A percentile compares a stretch with the other conserved stretches of the same genome.
These are phyloP conservation scores for Cossypha dichroa DNA, from an alignment of 2,797 vertebrate genomes.

Conservation along the genomic window DNA sequence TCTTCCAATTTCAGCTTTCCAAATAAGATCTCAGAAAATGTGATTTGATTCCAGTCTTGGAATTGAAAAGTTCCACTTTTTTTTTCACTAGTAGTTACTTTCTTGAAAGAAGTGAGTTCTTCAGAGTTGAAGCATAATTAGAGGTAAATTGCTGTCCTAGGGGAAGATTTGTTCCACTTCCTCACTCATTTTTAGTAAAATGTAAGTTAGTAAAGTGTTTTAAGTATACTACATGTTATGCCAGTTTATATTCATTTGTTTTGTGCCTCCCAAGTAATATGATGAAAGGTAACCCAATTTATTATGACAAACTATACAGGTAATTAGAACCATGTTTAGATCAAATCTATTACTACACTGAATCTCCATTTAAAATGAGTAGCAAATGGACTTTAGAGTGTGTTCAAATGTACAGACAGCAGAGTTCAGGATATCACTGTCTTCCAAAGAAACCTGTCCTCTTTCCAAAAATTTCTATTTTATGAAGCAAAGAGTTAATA, in stretches of 20 bases:
- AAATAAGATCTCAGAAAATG: not conserved
- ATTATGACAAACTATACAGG: not conserved
- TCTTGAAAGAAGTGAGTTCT: not conserved
- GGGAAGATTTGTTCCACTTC: not conserved
- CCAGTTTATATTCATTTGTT: slow-evolving; percentile 10
- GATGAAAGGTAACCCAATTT: slow-evolving; percentile 21
- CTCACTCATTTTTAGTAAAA: not conserved
- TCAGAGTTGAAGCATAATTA: not conserved
- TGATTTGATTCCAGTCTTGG: not conserved
- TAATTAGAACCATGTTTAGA: slow-evolving; percentile 39
- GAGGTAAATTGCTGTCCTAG: not conserved
- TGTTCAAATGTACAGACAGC: not conserved
- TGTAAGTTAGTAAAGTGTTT: not conserved
- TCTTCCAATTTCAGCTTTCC: not conserved
- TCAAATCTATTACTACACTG: not conserved
- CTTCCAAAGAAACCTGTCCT: not conserved
- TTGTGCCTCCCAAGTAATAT: not conserved
- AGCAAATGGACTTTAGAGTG: not conserved
- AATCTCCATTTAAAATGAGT: slow-evolving; percentile 1
- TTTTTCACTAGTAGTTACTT: not conserved
- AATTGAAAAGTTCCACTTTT: not conserved
- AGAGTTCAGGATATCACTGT: not conserved
- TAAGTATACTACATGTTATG: not conserved
- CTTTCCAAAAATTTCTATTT: not conserved
- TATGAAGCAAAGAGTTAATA: not conserved